Evolutionary conservation across 2,797 vertebrate species (phyloP).

Genomic region (Gymnocypris eckloni): DNA sequence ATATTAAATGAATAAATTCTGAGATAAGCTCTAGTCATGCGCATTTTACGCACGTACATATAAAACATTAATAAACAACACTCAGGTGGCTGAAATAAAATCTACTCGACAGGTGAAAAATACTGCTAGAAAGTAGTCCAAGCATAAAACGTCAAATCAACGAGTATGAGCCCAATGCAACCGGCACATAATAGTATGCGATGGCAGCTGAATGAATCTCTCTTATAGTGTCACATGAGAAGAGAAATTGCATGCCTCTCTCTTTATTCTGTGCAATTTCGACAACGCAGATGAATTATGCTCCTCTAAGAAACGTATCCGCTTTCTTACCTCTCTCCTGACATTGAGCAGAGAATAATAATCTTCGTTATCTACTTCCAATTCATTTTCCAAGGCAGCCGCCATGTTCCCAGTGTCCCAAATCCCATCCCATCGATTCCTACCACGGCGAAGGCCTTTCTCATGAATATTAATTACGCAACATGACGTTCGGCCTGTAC

Average conservation of each 20-base stretch:
- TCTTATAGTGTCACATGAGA: not conserved
- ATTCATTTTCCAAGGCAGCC: conserved; percentile 89
- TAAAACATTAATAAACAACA: not conserved
- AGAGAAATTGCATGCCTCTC: not conserved
- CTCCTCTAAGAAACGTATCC: not conserved
- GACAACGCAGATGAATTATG: not conserved
- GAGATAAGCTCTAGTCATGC: not conserved
- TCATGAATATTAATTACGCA: conserved; percentile 38
- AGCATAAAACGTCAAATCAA: not conserved
- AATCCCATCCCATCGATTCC: conserved; percentile 65
- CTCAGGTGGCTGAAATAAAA: not conserved
- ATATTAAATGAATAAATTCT: not conserved
- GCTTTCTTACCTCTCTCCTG: conserved; percentile 88
- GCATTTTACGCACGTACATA: not conserved
- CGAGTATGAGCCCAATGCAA: not conserved
- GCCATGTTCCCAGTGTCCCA: conserved; percentile 88
- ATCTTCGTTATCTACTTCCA: conserved; percentile 89
- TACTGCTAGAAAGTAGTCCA: not conserved
- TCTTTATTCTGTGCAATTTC: not conserved
- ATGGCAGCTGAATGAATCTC: not conserved
- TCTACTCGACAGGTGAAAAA: not conserved
- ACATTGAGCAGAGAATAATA: conserved; percentile 94
- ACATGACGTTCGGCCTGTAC: not conserved
- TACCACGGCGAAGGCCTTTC: conserved; percentile 50
- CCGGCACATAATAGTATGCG: conserved; percentile 18